Base-by-base conservation (phyloP, 1,140 invertebrate species). In the Venturia canescens region DNA sequence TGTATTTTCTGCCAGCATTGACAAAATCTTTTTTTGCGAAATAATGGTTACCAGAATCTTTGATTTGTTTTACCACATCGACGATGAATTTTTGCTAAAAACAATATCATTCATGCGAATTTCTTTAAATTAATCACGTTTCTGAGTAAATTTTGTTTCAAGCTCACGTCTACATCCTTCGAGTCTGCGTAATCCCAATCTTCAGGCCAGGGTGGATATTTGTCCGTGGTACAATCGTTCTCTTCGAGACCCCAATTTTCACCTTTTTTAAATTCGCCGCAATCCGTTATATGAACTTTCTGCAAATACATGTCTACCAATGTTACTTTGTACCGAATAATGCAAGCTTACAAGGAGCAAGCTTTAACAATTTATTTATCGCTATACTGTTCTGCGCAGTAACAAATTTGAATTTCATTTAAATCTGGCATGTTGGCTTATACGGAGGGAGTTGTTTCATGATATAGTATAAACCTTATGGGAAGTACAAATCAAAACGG, bases 201-300 rank as follows among this genome's bases (percentile, higher is more conserved):
- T 86, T 94, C 94, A 0, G 96, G 97, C 91, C 94, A 96, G 7
- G 95, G 94, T 0, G 96, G 95, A 86, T 94, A 94, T 18, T 91
- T 85, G 90, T 97, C 97, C 21, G 89, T 86, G 0, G 95, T 94
- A 44, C 93, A 94, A 88, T 97, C 96, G 79, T 91, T 91, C 88
- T 96, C 95, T 79, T 92, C 91, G 1, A 96, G 89, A 50, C 93
- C 94, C 94, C 95, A 97, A 83, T 93, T 89, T 80, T 94, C 92
- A 1, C 92, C 93, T 16, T 89, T 88, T 78, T 89, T 87, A 7
- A 97, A 86, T 90, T 97, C 95, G 0, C 96, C 97, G 86, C 96
- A 97, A 84, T 97, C 92, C 26, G 89, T 86, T 83, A 97, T 95
- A 27, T 92, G 83, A 84, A 96, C 94, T 83, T 93, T 92, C 93